Evolutionary conservation across 2,113 vertebrate genomes (phyloP).

Genomic region (Meleagris gallopavo): DNA sequence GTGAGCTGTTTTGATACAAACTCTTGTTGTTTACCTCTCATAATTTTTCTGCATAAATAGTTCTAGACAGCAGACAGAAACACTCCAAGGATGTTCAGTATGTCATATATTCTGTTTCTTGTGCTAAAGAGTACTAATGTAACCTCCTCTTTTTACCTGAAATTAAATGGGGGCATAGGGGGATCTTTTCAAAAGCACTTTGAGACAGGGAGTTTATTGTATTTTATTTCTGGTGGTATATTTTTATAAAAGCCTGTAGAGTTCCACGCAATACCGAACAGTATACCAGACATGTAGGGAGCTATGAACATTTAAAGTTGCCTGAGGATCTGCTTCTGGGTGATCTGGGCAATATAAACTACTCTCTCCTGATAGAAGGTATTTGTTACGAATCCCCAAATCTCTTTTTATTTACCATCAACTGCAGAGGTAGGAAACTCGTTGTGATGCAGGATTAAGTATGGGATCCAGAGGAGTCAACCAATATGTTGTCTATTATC

Average conservation of each 20-base stretch:
- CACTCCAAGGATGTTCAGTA: background rate
- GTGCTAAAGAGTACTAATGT: background rate
- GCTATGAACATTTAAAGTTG: background rate
- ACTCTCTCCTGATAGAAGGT: background rate
- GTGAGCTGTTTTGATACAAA: background rate
- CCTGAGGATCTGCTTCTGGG: background rate
- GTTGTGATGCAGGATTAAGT: background rate
- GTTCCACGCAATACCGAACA: background rate
- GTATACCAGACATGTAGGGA: background rate
- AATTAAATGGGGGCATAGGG: background rate
- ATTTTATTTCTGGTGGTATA: background rate
- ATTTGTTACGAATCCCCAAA: background rate
- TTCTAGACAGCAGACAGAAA: background rate
- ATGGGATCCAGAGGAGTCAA: background rate
- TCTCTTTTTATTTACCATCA: background rate
- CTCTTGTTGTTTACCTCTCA: background rate
- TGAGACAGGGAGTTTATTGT: background rate
- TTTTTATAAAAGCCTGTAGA: fast-evolving
- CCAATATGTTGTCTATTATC: fast-evolving
- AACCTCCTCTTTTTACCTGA: background rate
- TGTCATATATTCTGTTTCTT: fast-evolving
- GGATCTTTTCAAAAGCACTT: background rate
- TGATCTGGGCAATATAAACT: background rate
- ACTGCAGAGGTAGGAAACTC: background rate
- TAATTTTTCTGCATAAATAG: background rate